Evolutionary conservation across 35 echinoderm and acorn worm species (phyloP), one percentile per base, ranked within the genome.

Genomic region (Holothuria glaberrima): DNA sequence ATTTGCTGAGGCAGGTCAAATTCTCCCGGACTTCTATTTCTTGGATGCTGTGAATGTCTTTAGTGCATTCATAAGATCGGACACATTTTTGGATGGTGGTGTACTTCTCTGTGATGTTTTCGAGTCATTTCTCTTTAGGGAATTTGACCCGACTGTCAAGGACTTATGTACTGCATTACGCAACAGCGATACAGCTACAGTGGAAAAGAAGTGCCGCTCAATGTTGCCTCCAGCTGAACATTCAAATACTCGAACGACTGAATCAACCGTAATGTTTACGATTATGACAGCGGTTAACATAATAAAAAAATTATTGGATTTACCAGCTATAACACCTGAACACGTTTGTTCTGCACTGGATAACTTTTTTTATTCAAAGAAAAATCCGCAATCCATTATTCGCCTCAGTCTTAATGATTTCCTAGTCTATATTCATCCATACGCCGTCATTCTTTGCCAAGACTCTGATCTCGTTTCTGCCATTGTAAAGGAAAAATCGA

Each of bases 331-430:
- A 6, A 54, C 79, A 54, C 35, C 19, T 1, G 38, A 58, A 3
- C 9, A 30, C 17, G 27, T 60, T 12, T 82, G 79, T 58, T 13
- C 30, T 19, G 6, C 46, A 27, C 14, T 82, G 50, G n/a, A 59
- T 60, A 12, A 60, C 6, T 82, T 82, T 82, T 19, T 48, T 16
- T n/a, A 82, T 27, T 82, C 79, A 20, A 26, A 82, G 19, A 82
- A 82, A 12, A 82, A 82, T 32, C 79, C 54, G 17, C 79, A 82
- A 82, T 58, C 79, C 19, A 29, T 82, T 7, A 16, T 60, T 82
- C 79, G 79, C 22, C 14, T 58, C 9, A 18, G 19, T 14, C 10
- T 82, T 7, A 25, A 82, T 60, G n/a, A 18, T 21, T 30, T 48
- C 19, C 46, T 82, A 41, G 12, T 24, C 48, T 24, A 82, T 10